Percentiles rank a stretch among this genome's conserved stretches.
Evolutionary conservation across 2,888 invertebrate genomes (phyloP).

Genomic region (Scelioninae gen. 2): DNA sequence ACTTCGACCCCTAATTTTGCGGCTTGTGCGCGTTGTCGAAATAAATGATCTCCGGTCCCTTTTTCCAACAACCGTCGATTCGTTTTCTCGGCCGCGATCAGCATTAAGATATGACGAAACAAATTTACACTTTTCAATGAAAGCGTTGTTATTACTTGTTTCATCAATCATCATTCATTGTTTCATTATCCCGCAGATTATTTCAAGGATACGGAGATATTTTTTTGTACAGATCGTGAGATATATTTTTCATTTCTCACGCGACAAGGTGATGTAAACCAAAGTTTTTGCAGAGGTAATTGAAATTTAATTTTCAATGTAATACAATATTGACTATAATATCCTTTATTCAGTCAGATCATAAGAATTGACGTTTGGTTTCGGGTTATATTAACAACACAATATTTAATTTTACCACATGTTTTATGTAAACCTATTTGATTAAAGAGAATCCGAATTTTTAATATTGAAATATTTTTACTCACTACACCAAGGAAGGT

Average conservation of each 20-base stretch:
- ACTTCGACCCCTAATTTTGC: constrained; percentile 51
- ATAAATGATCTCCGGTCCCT: constrained; percentile 42
- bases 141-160: constrained; percentile 30
- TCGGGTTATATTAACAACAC: too few species aligned
- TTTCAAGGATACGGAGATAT: constrained; percentile 17
- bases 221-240: constrained; percentile 12
- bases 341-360: too few species aligned
- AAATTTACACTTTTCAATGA: constrained; percentile 40
- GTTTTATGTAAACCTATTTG: too few species aligned
- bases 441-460: too few species aligned
- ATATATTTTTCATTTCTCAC: constrained; percentile 35
- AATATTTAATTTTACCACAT: too few species aligned
- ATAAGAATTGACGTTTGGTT: too few species aligned
- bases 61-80: constrained; percentile 26
- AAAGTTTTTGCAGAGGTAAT: constrained; percentile 5
- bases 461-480: too few species aligned
- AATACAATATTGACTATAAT: too few species aligned
- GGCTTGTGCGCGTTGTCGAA: constrained; percentile 44
- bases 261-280: constrained; percentile 27
- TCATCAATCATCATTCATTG: constrained; percentile 46
- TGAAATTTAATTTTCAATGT: constrained; percentile 23
- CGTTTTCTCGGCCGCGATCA: constrained; percentile 17
- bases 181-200: constrained; percentile 30
- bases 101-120: constrained; percentile 46
- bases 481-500: too few species aligned